Base-by-base conservation (phyloP, 2,113 vertebrate species). In the Erythrocercus mccallii region DNA sequence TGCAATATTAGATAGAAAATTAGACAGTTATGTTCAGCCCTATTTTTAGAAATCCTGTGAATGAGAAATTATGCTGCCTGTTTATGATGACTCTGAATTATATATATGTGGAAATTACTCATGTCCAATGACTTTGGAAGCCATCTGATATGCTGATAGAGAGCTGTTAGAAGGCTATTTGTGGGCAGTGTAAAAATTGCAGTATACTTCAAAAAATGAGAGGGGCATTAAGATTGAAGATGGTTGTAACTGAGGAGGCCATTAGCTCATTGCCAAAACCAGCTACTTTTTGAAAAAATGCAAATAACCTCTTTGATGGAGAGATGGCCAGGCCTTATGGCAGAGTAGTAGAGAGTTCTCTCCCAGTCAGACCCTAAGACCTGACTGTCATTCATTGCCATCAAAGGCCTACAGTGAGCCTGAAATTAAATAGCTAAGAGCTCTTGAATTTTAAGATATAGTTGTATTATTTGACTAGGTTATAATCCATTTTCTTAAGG, bases 311-410 rank as follows among this genome's bases (percentile, higher is more conserved):
- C 1, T 13, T 68, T 37, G 12, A 17, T 33, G 31, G 27, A 71
- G 30, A 81, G 30, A 7, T 82, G 35, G n/a, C 78, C 33, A 86
- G n/a, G 37, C 50, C 60, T 81, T 38, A 20, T 4, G 30, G 53
- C 40, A 54, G n/a, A 76, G 27, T 6, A 19, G 30, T 11, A 17
- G 21, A 58, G 51, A 40, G 17, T 6, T 68, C 30, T 35, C 20
- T 45, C 13, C 58, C 0, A 1, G 30, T 74, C 47, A 76, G 24
- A 47, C 8, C 22, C 0, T 0, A 69, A 35, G 47, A 35, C 25
- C 70, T 5, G 5, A 4, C 45, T 61, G 10, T 24, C 25, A 35
- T 27, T 82, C 4, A 4, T 38, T 18, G n/a, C 27, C 35, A 8
- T 35, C n/a, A 40, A 30, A 76, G 45, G n/a, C 42, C 33, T 60